Percentiles rank a stretch among this genome's conserved stretches.
phyloP scores from a whole-genome alignment of 2,113 vertebrate genomes.

The Cololabis saira region DNA sequence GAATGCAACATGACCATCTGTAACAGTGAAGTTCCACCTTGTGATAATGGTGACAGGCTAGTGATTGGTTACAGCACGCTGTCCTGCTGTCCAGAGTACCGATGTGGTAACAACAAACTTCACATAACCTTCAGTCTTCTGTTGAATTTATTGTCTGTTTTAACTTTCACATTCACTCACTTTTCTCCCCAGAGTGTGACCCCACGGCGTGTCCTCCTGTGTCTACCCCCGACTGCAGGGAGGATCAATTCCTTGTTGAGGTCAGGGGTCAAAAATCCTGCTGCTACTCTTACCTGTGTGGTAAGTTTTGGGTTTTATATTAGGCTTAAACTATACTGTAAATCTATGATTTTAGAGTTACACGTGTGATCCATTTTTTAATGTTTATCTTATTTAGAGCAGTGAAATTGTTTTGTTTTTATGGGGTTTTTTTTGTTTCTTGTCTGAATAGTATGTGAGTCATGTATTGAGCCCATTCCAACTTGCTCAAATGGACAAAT shows the following conservation, averaged over 20 bases:
- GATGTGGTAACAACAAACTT: slow-evolving; percentile 85
- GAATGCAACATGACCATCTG: slow-evolving; percentile 94
- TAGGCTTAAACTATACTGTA: too few species aligned
- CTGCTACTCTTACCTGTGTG: slow-evolving; percentile 93
- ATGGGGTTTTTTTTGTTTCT: slow-evolving; percentile 18
- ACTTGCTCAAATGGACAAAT: slow-evolving; percentile 89
- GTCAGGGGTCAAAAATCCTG: slow-evolving; percentile 88
- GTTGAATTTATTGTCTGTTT: not conserved
- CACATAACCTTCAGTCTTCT: not conserved
- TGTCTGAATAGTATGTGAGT: slow-evolving; percentile 82
- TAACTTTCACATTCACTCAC: slow-evolving; percentile 15
- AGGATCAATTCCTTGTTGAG: slow-evolving; percentile 93
- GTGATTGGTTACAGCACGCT: slow-evolving; percentile 85
- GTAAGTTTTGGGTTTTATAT: slow-evolving; percentile 73
- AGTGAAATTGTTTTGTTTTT: slow-evolving; percentile 19
- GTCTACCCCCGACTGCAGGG: slow-evolving; percentile 85
- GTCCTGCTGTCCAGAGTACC: slow-evolving; percentile 94
- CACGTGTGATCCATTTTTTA: not conserved
- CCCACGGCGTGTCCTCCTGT: slow-evolving; percentile 84
- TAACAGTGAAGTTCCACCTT: slow-evolving; percentile 83
- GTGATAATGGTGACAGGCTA: slow-evolving; percentile 86
- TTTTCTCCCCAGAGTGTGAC: slow-evolving; percentile 88
- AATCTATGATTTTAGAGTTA: too few species aligned
- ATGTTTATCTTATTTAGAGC: slow-evolving; percentile 25
- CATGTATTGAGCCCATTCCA: slow-evolving; percentile 90